A percentile compares a stretch with the other conserved stretches of the same genome.
These are phyloP conservation scores for Ophion ellenae DNA, from an alignment of 2,888 invertebrate genomes.

Conservation along the genomic window DNA sequence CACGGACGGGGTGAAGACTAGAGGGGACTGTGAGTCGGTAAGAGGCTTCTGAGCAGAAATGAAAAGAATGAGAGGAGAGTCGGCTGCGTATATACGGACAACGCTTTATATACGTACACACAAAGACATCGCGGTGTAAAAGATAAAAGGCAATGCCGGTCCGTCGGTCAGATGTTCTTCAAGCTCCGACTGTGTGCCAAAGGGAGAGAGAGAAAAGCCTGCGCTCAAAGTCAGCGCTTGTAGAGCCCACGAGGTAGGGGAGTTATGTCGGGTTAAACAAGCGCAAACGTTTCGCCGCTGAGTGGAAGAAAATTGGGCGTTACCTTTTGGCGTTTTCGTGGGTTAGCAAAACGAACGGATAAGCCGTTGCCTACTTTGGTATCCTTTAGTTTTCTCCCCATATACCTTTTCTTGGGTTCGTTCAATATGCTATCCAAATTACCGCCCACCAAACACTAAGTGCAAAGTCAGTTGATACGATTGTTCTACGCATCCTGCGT, in stretches of 20 bases:
- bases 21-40: conserved; percentile 32
- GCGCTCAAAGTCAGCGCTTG: conserved; percentile 48
- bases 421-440: neutral
- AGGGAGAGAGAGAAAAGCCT: conserved; percentile 26
- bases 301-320: conserved; percentile 47
- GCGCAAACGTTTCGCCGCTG: conserved; percentile 50
- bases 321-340: conserved; percentile 53
- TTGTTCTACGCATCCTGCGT: no score
- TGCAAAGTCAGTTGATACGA: neutral
- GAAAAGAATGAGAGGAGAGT: conserved; percentile 45
- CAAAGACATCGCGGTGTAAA: conserved; percentile 40
- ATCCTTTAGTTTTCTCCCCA: conserved; percentile 26
- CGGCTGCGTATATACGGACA: conserved; percentile 34
- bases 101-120: conserved; percentile 21
- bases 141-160: conserved; percentile 64
- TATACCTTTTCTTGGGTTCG: neutral
- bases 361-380: conserved; percentile 27
- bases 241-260: conserved; percentile 43
- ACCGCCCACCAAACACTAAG: neutral
- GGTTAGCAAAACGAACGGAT: conserved; percentile 34
- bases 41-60: conserved; percentile 53
- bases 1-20: conserved; percentile 40
- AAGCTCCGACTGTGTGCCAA: conserved; percentile 53
- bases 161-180: conserved; percentile 64
- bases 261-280: conserved; percentile 61